Base-by-base conservation (phyloP, 2,797 vertebrate genomes). In the Clarias laeviceps region DNA sequence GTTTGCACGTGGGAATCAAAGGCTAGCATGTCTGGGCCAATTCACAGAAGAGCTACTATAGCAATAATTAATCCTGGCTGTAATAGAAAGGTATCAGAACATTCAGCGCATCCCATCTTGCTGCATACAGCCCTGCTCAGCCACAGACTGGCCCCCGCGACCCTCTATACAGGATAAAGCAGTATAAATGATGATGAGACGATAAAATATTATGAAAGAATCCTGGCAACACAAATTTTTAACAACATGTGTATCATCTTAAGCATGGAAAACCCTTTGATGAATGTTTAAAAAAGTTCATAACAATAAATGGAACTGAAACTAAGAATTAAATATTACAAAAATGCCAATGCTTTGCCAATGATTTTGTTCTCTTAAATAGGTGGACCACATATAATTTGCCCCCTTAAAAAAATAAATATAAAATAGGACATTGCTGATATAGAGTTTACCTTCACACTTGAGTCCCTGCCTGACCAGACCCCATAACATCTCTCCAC, bases 401-500 rank as follows among this genome's bases (percentile, higher is more conserved):
- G 29, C 2, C 11, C 4, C 3, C 1, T 5, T 37, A 82, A 81
- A 66, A 45, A 22, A 20, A 6, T 27, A 7, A 50, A 12, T 12
- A 50, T 11, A 40, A 40, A 40, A 9, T 50, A 12, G 17, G 24
- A 81, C 40, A 27, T 5, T n/a, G 62, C 6, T 85, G 61, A 29
- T 2, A 12, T 27, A 61, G 7, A 17, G 37, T 6, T 91, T 90
- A 99, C 98, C 98, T 96, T 99, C 98, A 91, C 98, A 99, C 90
- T 99, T 99, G 83, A 99, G 97, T 22, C 98, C 98, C 90, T 99
- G 98, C 2, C 98, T 95, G 3, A 99, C 97, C 59, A 99, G 94
- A 0, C 98, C 98, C 98, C 98, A 99, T 66, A 99, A 92, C 98
- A 99, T 99, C 93, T 99, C 98, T 61, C 98, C 98, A 77, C 98